Evolutionary conservation across 1,140 invertebrate genomes (phyloP).

Genomic region (Trigoniulus corallinus): DNA sequence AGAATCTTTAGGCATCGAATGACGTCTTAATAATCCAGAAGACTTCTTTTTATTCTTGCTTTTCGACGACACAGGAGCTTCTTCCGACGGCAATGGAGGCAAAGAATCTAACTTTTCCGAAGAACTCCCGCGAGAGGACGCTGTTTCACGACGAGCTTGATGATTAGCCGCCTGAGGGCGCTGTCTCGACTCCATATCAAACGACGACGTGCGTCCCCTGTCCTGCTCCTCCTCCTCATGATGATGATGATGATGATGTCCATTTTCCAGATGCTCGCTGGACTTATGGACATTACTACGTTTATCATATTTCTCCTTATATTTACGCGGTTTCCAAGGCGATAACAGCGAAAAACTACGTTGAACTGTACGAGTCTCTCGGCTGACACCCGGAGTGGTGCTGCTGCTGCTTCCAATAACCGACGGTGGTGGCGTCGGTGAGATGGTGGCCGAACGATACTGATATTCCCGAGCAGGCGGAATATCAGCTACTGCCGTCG

Average conservation of each 20-base stretch:
- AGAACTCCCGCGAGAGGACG: neutral
- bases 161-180: neutral
- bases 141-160: neutral
- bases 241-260: neutral
- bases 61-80: neutral
- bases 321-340: slow-evolving; percentile 6
- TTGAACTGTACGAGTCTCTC: neutral
- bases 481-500: slow-evolving; percentile 19
- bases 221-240: no score
- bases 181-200: no score
- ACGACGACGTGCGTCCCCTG: no score
- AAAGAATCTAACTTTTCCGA: slow-evolving; percentile 3
- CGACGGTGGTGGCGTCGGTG: neutral
- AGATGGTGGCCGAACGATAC: neutral
- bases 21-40: neutral
- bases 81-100: slow-evolving; percentile 2
- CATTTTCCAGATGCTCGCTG: no score
- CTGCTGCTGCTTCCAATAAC: neutral
- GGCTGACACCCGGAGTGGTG: neutral
- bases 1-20: slow-evolving; percentile 7
- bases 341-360: slow-evolving; percentile 2
- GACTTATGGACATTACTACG: neutral
- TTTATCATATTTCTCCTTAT: slow-evolving; percentile 1
- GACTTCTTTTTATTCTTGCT: neutral
- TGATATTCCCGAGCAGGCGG: slow-evolving; percentile 10